These are phyloP conservation scores for Drosophila subquinaria DNA, from an alignment of 2,888 invertebrate genomes.

Conservation along the genomic window DNA sequence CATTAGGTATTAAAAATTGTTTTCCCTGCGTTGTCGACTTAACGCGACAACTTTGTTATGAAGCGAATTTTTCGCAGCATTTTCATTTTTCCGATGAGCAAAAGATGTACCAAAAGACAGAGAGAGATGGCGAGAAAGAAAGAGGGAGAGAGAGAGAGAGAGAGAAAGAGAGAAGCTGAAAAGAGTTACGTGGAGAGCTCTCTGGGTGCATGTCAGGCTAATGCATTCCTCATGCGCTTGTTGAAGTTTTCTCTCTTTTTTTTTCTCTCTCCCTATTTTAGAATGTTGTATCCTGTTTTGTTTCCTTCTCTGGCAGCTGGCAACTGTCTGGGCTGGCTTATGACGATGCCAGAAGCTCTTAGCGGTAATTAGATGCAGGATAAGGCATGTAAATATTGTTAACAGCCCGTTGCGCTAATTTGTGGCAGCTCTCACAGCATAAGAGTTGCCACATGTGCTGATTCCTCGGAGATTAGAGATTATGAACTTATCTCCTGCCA, in stretches of 20 bases:
- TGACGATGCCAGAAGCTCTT: slow-evolving; percentile 60
- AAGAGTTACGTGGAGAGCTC: slow-evolving; percentile 30
- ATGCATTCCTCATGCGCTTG: slow-evolving; percentile 61
- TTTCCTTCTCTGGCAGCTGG: slow-evolving; percentile 20
- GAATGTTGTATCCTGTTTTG: slow-evolving; percentile 11
- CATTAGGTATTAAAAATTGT: slow-evolving; percentile 74
- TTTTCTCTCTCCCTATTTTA: background rate
- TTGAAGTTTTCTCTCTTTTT: slow-evolving; percentile 29
- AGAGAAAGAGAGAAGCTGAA: background rate
- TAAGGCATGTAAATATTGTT: slow-evolving; percentile 61
- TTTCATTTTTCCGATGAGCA: slow-evolving; percentile 37
- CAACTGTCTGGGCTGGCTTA: slow-evolving; percentile 49
- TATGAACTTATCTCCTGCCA: slow-evolving; percentile 23
- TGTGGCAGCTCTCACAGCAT: slow-evolving; percentile 21
- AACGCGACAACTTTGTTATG: slow-evolving; percentile 59
- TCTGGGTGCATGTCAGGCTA: slow-evolving; percentile 60
- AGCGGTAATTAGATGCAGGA: slow-evolving; percentile 71
- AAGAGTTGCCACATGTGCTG: slow-evolving; percentile 32
- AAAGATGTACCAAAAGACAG: background rate
- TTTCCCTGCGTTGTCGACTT: slow-evolving; percentile 70
- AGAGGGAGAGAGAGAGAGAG: background rate
- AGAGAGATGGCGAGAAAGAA: background rate
- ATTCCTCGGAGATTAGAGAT: slow-evolving; percentile 38
- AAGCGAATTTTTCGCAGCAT: slow-evolving; percentile 45
- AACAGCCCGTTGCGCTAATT: slow-evolving; percentile 41